These are phyloP conservation scores for Polypterus senegalus DNA, from an alignment of 2,113 vertebrate genomes.

Conservation along the genomic window DNA sequence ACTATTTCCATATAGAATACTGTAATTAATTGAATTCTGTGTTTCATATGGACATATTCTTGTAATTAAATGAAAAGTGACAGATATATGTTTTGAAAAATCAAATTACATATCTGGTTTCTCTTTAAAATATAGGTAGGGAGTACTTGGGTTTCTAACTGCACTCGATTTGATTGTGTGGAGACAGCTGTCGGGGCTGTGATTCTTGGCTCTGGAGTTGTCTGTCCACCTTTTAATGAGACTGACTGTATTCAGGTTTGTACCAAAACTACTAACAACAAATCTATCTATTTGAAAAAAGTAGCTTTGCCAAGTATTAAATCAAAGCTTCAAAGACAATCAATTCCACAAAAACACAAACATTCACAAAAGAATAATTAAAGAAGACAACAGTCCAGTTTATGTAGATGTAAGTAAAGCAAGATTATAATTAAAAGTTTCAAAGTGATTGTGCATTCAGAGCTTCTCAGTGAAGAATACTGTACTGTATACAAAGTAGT, in stretches of 20 bases:
- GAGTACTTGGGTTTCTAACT: constrained; percentile 82
- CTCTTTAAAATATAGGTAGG: constrained; percentile 54
- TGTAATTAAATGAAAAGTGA: too few species aligned
- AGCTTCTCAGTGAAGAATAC: too few species aligned
- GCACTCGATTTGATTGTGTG: constrained; percentile 76
- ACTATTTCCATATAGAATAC: too few species aligned
- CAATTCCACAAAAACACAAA: neutral
- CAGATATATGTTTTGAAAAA: neutral
- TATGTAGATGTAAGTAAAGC: too few species aligned
- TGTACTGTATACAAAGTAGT: too few species aligned
- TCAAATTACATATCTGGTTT: neutral
- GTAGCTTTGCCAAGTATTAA: too few species aligned
- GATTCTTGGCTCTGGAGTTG: constrained; percentile 67
- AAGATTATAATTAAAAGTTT: too few species aligned
- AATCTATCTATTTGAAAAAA: neutral
- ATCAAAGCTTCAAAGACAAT: neutral
- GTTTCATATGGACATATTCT: too few species aligned
- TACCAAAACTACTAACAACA: constrained; percentile 13
- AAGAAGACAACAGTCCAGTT: too few species aligned
- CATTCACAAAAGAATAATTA: too few species aligned
- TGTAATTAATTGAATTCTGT: too few species aligned
- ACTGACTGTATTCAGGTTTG: constrained; percentile 91
- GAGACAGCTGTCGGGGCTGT: constrained; percentile 65
- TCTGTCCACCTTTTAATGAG: constrained; percentile 92
- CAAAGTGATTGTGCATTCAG: too few species aligned